Base-by-base conservation (phyloP, 2,888 invertebrate genomes). In the Hemicrepidius hirtus region DNA sequence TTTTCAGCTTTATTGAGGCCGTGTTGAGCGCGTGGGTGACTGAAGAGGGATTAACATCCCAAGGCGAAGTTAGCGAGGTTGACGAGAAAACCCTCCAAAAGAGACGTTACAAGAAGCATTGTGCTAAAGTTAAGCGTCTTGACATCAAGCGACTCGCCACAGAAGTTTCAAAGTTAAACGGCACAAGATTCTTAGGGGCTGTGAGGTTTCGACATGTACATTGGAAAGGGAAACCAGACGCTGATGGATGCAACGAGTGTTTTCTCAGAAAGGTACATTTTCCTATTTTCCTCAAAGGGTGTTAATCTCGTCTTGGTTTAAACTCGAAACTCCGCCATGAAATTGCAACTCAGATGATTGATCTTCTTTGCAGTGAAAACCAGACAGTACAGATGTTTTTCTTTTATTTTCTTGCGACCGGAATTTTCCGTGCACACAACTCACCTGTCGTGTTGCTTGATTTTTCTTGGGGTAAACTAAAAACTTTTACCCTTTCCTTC, bases 201-300 rank as follows among this genome's bases (percentile, higher is more conserved):
- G 89, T 93, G 57, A 88, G 93, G 77, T 93, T 91, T 85, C 89
- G 93, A 55, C 95, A 96, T 85, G 91, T 93, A 81, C 95, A 96
- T 86, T 95, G 94, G 92, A 93, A 95, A 82, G 92, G 94, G 75
- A 93, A 95, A 46, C 94, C 95, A 71, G 94, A 95, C 85, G 93
- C 95, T 68, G 94, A 94, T 85, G 93, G 94, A 81, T 97, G 96
- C 88, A 96, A 96, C 85, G 95, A 95, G 86, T 89, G 93, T 81
- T 96, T 97, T 88, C 90, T 96, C 74, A 91, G 93, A 87, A 96
- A 95, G 94, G 96, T 96, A 88, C n/a, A 37, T 57, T 12, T 10
- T 57, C 46, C 57, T 49, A 21, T 32, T 32, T 32, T 9, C 4
- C 5, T 5, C 32, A 32, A 24, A 24, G 13, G 57, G 80, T 71